Evolutionary conservation across 2,888 invertebrate genomes (phyloP).

Genomic region (Deladenus siricidicola): DNA sequence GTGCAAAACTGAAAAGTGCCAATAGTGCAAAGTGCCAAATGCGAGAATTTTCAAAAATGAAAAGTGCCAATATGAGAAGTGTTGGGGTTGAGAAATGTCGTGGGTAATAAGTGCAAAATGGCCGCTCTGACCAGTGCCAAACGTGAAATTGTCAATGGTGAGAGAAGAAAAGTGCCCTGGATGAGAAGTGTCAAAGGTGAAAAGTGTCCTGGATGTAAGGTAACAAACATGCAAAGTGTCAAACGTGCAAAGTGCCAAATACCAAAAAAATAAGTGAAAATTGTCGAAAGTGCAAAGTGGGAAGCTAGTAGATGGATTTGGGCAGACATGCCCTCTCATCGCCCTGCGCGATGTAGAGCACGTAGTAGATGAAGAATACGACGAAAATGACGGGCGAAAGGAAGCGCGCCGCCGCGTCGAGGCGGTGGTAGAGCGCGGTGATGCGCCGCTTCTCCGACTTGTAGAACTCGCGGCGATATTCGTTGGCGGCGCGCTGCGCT

Average conservation of each 20-base stretch:
- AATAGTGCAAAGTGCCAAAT: no score
- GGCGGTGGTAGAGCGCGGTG: slow-evolving; percentile 30
- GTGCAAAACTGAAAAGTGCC: no score
- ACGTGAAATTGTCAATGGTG: no score
- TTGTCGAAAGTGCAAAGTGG: background rate
- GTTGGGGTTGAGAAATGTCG: no score
- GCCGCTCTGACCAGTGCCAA: no score
- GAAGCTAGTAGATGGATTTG: background rate
- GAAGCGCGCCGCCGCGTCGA: slow-evolving; percentile 37
- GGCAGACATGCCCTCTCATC: slow-evolving; percentile 33
- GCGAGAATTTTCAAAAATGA: no score
- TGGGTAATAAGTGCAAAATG: no score
- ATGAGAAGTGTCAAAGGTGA: background rate
- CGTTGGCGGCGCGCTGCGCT: slow-evolving; percentile 41
- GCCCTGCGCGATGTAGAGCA: slow-evolving; percentile 42
- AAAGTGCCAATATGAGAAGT: no score
- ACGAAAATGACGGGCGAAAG: slow-evolving; percentile 40
- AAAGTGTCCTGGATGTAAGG: background rate
- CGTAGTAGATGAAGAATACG: slow-evolving; percentile 44
- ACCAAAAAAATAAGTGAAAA: background rate
- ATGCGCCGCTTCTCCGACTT: slow-evolving; percentile 33
- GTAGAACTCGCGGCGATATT: slow-evolving; percentile 35
- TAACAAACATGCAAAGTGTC: background rate
- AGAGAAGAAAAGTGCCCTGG: no score
- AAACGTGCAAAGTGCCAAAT: background rate